Evolutionary conservation across 1,140 invertebrate species (phyloP).

Genomic region (Condylostylus longicornis): DNA sequence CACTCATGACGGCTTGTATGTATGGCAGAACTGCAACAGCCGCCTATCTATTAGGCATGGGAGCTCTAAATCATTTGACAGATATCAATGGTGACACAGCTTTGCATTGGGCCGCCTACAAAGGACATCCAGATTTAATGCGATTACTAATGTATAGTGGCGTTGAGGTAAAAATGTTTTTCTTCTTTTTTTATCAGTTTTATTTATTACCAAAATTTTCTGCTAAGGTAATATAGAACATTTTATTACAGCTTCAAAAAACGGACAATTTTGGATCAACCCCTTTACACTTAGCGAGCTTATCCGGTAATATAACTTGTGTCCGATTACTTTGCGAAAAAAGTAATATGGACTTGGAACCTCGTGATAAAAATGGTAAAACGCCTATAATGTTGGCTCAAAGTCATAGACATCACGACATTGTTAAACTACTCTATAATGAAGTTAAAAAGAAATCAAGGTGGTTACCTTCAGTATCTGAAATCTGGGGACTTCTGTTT

Average conservation of each 20-base stretch:
- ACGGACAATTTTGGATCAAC: slow-evolving; percentile 87
- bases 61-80: slow-evolving; percentile 63
- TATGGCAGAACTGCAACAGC: slow-evolving; percentile 80
- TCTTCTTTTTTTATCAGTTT: too few species aligned
- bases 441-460: slow-evolving; percentile 65
- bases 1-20: slow-evolving; percentile 83
- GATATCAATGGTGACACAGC: slow-evolving; percentile 88
- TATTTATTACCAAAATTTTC: too few species aligned
- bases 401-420: slow-evolving; percentile 69
- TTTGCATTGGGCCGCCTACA: slow-evolving; percentile 85
- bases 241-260: slow-evolving; percentile 68
- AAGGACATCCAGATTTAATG: slow-evolving; percentile 77
- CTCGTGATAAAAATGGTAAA: slow-evolving; percentile 79
- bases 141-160: slow-evolving; percentile 64
- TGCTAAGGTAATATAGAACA: too few species aligned
- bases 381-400: slow-evolving; percentile 76
- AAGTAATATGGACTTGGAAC: slow-evolving; percentile 56
- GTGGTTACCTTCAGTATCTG: slow-evolving; percentile 71
- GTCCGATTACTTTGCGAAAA: slow-evolving; percentile 74
- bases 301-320: slow-evolving; percentile 70
- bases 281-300: slow-evolving; percentile 79
- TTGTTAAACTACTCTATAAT: slow-evolving; percentile 62
- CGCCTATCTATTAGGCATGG: slow-evolving; percentile 75
- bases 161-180: too few species aligned
- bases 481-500: slow-evolving; percentile 79